Base-by-base conservation (phyloP, 2,113 vertebrate species). In the Orycteropus afer region DNA sequence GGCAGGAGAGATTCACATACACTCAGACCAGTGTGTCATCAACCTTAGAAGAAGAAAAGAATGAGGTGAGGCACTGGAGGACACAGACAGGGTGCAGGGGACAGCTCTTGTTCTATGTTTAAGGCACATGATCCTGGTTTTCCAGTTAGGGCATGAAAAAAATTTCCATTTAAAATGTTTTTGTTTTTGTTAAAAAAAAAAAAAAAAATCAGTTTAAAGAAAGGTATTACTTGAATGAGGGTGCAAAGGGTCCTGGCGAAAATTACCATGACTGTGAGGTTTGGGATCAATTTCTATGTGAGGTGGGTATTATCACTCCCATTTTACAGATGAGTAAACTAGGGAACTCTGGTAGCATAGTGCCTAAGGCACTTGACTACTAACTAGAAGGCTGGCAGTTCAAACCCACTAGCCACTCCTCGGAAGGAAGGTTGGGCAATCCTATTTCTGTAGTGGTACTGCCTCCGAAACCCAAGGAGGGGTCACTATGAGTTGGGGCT, bases 31-130 rank as follows among this genome's bases (percentile, higher is more conserved):
- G 1, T 4, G n/a, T 40, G 34, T 13, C 34, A 22, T 25, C 49
- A 27, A 47, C 29, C 23, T 32, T 40, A 6, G 45, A 25, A 49
- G 29, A 18, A 49, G 74, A 49, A 14, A 29, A 74, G 71, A 45
- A 42, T 45, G 74, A 15, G 42, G 27, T 8, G 42, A 76, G 73
- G 13, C 27, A 5, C 23, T 27, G 13, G 45, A 45, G 27, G 45
- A 40, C 29, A 45, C 13, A 47, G 42, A 49, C 45, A 76, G 45
- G 37, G n/a, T 8, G 17, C 18, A 42, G 67, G 65, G 34, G 65
- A n/a, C 67, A 7, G 0, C 0, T 0, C 4, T n/a, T 11, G 67
- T 20, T 47, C 9, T 32, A 1, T 7, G 23, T 29, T 27, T n/a
- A 3, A 86, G 59, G 45, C 73, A 51, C 12, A 17, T 0, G 5